Conservation (phyloP, 2,888 invertebrate genomes). For the Syrista parreyssii region DNA sequence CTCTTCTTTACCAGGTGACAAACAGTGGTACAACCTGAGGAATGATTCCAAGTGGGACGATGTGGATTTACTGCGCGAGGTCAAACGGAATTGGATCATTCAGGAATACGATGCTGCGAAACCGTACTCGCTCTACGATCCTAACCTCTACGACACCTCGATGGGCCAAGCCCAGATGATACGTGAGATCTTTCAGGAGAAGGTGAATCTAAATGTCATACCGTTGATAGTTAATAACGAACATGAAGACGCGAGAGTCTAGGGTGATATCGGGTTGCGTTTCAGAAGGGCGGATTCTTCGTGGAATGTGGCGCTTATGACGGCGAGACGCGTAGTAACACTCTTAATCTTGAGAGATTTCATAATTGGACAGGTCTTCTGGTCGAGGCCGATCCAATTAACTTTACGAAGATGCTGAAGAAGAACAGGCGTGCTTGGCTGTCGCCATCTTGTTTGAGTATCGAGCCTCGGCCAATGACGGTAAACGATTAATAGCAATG, state of each 20-base stretch:
- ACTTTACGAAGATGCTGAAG: slow-evolving; percentile 62
- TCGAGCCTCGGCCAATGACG: slow-evolving; percentile 59
- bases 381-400: slow-evolving; percentile 69
- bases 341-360: slow-evolving; percentile 67
- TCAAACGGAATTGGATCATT: slow-evolving; percentile 42
- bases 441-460: slow-evolving; percentile 67
- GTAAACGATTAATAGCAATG: slow-evolving; percentile 44
- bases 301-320: slow-evolving; percentile 70
- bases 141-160: slow-evolving; percentile 56
- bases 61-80: slow-evolving; percentile 26
- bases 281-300: slow-evolving; percentile 68
- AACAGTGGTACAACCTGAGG: slow-evolving; percentile 40
- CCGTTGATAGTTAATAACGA: background rate
- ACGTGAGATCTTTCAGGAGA: slow-evolving; percentile 57
- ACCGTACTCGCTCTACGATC: slow-evolving; percentile 46
- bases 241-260: background rate
- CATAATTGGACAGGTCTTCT: slow-evolving; percentile 68
- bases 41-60: slow-evolving; percentile 29
- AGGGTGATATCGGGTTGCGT: background rate
- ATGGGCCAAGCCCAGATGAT: slow-evolving; percentile 63
- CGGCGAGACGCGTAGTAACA: slow-evolving; percentile 70
- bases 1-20: slow-evolving; percentile 13
- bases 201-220: slow-evolving; percentile 43
- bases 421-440: slow-evolving; percentile 67
- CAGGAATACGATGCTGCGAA: slow-evolving; percentile 20